Evolutionary conservation across 2,888 invertebrate species (phyloP), one percentile per base, ranked within the genome.

Genomic region (Bibio marci): DNA sequence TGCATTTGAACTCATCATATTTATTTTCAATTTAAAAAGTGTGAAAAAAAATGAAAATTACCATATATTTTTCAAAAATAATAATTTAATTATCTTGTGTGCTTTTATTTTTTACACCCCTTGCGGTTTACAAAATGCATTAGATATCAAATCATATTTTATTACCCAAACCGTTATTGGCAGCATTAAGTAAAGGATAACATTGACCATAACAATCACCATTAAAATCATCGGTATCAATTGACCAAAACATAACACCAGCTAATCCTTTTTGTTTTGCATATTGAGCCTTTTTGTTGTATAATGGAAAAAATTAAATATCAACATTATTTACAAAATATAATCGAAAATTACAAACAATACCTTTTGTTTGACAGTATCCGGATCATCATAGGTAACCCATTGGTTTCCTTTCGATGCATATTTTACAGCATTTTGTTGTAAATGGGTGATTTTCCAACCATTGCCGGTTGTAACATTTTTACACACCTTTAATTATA

Each of bases 201-300:
- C 49, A 46, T 4, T 43, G 46, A 12, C 52, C 49, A 33, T 51
- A 51, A 33, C 57, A 62, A n/a, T 43, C 38, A 3, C 59, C 62
- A 1, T 41, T 43, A 48, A 68, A 67, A 48, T 69, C 68, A 46
- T 70, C 69, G 2, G 64, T 65, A 45, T 70, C 68, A 26, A 69
- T 49, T 0, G 67, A 61, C 67, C 67, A 69, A 17, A 67, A 49
- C 67, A 70, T 67, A 8, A 62, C 54, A 2, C 70, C 70, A 12
- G 59, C 65, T n/a, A 69, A 47, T 1, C 54, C 51, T 30, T 54
- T 44, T 1, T 53, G 46, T 19, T 57, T 31, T 1, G 57, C 63
- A 43, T 55, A 64, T 28, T 56, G 38, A 2, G 56, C 49, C 59
- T 61, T n/a, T n/a, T 45, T 47, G 54, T 50, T 35, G 19, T 27